Evolutionary conservation across 1,140 invertebrate genomes (phyloP).

Genomic region (Battus philenor): DNA sequence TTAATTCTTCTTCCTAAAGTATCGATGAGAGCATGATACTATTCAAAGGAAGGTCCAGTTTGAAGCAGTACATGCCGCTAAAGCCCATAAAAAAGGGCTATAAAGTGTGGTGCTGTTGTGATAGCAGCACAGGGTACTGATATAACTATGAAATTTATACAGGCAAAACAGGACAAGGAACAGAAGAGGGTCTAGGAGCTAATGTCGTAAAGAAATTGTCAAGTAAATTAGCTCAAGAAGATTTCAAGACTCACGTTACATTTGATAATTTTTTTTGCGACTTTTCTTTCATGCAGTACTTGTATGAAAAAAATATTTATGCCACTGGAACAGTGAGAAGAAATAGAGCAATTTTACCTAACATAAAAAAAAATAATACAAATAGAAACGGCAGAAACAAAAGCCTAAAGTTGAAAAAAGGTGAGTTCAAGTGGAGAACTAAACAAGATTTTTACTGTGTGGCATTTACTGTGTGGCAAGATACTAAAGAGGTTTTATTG

Average conservation of each 20-base stretch:
- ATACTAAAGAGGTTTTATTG: too few relatives aligned
- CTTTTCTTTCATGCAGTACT: conserved; percentile 9
- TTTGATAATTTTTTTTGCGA: conserved; percentile 19
- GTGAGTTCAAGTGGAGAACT: too few relatives aligned
- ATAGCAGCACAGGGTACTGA: conserved; percentile 26
- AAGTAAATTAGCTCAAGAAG: too few relatives aligned
- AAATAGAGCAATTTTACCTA: too few relatives aligned
- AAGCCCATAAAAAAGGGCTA: conserved; percentile 53
- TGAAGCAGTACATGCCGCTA: conserved; percentile 51
- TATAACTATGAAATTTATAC: conserved; percentile 62
- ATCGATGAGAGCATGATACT: conserved; percentile 57
- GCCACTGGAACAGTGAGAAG: too few relatives aligned
- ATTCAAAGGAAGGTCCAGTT: conserved; percentile 43
- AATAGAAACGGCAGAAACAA: too few relatives aligned
- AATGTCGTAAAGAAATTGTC: conserved; percentile 44
- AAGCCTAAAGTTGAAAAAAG: too few relatives aligned
- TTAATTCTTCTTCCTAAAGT: conserved; percentile 28
- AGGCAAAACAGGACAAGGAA: conserved; percentile 44
- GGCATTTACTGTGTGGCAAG: too few relatives aligned
- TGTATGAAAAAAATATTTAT: too few relatives aligned
- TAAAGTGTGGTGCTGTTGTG: conserved; percentile 35
- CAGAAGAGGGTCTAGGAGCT: conserved; percentile 31
- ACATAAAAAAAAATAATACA: too few relatives aligned
- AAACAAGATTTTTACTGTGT: too few relatives aligned
- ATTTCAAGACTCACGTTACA: neutral